Percentiles rank a stretch among this genome's conserved stretches.
Conservation (phyloP, 2,797 vertebrate species). For the Lutjanus argentimaculatus region DNA sequence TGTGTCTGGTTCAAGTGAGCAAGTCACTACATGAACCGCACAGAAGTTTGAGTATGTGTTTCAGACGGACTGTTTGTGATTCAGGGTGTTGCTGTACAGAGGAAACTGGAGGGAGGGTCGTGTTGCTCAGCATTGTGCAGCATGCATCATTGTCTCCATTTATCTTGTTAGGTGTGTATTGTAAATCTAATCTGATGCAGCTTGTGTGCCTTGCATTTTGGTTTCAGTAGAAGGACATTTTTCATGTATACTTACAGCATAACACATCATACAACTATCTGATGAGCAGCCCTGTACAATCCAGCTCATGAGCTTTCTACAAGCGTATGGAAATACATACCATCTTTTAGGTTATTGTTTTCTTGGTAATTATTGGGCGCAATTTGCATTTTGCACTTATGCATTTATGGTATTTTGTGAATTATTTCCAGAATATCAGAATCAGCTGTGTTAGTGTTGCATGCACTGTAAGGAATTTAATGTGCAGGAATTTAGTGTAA, state of each 20-base stretch:
- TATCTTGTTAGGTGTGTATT: conserved; percentile 28
- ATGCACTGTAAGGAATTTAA: no score
- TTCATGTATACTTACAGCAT: background rate
- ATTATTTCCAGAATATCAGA: no score
- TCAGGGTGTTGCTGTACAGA: background rate
- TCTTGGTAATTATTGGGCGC: background rate
- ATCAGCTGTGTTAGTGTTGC: no score
- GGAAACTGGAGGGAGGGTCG: conserved; percentile 4
- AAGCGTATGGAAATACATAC: background rate
- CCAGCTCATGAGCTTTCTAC: background rate
- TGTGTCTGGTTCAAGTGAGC: conserved; percentile 2
- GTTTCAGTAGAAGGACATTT: conserved; percentile 5
- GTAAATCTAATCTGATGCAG: conserved; percentile 26
- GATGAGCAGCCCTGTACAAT: background rate
- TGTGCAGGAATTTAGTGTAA: no score
- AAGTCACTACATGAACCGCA: background rate
- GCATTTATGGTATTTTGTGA: no score
- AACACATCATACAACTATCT: background rate
- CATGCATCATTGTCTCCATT: conserved; percentile 47
- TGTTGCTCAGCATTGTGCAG: conserved; percentile 17
- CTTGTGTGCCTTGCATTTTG: conserved; percentile 32
- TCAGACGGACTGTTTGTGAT: conserved; percentile 20
- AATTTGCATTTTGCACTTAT: no score
- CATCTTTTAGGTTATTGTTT: background rate
- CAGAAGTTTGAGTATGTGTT: conserved; percentile 20